Evolutionary conservation across 1,140 invertebrate genomes (phyloP).

Genomic region (Heliconius eleuchia): DNA sequence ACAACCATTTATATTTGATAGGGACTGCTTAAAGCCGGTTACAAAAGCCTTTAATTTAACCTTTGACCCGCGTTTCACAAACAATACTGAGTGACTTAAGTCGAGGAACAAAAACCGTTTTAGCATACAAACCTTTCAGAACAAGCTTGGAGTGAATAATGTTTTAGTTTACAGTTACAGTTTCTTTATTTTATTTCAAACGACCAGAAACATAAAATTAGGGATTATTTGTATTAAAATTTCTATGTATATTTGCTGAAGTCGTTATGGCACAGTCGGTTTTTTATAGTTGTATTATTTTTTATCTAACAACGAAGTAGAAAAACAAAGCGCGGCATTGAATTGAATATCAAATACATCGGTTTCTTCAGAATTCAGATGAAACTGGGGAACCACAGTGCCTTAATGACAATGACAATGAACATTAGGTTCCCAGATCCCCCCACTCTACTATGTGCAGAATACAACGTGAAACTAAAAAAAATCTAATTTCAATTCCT

Average conservation of each 20-base stretch:
- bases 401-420: too few relatives aligned
- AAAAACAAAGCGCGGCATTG: too few relatives aligned
- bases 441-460: too few relatives aligned
- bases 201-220: not conserved
- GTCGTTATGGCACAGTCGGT: too few relatives aligned
- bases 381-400: too few relatives aligned
- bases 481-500: not conserved
- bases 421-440: too few relatives aligned
- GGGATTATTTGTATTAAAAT: not conserved
- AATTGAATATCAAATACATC: too few relatives aligned
- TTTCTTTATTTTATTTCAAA: not conserved
- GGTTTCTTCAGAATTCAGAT: too few relatives aligned
- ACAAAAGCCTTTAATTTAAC: conserved; percentile 10
- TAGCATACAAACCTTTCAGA: conserved; percentile 11
- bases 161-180: not conserved
- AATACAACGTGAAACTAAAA: too few relatives aligned
- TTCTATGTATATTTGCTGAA: not conserved
- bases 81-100: conserved; percentile 13
- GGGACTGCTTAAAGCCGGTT: not conserved
- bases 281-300: too few relatives aligned
- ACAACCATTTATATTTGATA: not conserved
- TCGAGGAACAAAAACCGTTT: not conserved
- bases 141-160: conserved; percentile 2
- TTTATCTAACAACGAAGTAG: too few relatives aligned
- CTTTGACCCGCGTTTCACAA: not conserved